Percentiles rank a stretch among this genome's conserved stretches.
These are phyloP conservation scores for Chaenogobius annularis DNA, from an alignment of 2,113 vertebrate genomes.

Conservation along the genomic window DNA sequence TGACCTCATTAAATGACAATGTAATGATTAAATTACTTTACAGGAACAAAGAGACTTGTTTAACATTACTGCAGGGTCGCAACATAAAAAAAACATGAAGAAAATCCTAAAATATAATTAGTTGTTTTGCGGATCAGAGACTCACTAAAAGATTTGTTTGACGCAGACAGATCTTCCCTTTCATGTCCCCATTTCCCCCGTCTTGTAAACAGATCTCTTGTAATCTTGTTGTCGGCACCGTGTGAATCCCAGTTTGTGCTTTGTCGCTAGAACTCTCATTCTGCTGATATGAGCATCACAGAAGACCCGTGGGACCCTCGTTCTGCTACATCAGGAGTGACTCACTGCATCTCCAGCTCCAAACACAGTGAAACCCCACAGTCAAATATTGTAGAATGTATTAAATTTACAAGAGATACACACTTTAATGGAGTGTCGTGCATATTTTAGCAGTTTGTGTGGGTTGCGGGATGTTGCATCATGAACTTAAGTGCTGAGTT, in stretches of 20 bases:
- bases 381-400: constrained; percentile 20
- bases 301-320: constrained; percentile 16
- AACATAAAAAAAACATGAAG: too few relatives aligned
- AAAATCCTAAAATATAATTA: too few relatives aligned
- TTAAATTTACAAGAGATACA: constrained; percentile 27
- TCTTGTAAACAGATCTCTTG: constrained; percentile 33
- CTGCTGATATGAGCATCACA: constrained; percentile 39
- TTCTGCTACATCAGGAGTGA: constrained; percentile 26
- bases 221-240: constrained; percentile 28
- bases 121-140: neutral
- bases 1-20: too few relatives aligned
- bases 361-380: neutral
- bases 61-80: too few relatives aligned
- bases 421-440: constrained; percentile 22
- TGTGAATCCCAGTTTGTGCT: constrained; percentile 25
- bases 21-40: too few relatives aligned
- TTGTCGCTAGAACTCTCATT: constrained; percentile 20
- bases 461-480: constrained; percentile 56
- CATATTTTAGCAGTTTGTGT: constrained; percentile 23
- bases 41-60: too few relatives aligned
- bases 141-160: neutral
- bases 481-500: constrained; percentile 45
- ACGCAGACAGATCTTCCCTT: neutral
- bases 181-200: neutral
- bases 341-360: constrained; percentile 8